Conservation (phyloP, 2,888 invertebrate species). For the Malacosoma neustria region DNA sequence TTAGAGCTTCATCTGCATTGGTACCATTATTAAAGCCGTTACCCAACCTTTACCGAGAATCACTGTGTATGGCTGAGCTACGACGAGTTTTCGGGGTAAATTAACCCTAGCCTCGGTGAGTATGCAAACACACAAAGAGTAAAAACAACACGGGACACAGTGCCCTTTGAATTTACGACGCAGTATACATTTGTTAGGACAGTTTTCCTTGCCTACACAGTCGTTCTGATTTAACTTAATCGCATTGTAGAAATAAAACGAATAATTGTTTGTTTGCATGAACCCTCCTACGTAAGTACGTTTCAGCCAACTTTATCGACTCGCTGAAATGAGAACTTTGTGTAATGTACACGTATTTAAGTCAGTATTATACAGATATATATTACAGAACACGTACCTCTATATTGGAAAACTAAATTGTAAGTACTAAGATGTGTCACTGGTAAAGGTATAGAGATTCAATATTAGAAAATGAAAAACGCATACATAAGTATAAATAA, state of each 20-base stretch:
- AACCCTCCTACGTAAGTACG: constrained; percentile 9
- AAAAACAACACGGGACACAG: background rate
- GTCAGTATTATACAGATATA: no score
- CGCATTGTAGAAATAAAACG: constrained; percentile 19
- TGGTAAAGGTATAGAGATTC: no score
- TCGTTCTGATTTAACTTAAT: constrained; percentile 23
- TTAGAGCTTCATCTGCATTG: background rate
- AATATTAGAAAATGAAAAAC: no score
- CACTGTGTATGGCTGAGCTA: background rate
- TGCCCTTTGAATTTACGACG: constrained; percentile 11
- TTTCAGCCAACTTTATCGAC: constrained; percentile 1
- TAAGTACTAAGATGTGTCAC: no score
- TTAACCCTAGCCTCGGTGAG: background rate
- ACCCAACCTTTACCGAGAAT: background rate
- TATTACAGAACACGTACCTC: no score
- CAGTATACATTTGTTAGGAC: background rate
- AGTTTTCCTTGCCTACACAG: constrained; percentile 14
- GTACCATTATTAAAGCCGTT: background rate
- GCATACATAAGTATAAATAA: no score
- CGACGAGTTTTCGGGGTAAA: background rate
- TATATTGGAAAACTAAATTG: no score
- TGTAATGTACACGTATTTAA: constrained; percentile 2
- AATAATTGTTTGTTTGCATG: constrained; percentile 23
- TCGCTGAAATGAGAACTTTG: background rate
- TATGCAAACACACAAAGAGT: background rate